phyloP scores from a whole-genome alignment of 2,888 invertebrate genomes.

The Ormyrus thymus region DNA sequence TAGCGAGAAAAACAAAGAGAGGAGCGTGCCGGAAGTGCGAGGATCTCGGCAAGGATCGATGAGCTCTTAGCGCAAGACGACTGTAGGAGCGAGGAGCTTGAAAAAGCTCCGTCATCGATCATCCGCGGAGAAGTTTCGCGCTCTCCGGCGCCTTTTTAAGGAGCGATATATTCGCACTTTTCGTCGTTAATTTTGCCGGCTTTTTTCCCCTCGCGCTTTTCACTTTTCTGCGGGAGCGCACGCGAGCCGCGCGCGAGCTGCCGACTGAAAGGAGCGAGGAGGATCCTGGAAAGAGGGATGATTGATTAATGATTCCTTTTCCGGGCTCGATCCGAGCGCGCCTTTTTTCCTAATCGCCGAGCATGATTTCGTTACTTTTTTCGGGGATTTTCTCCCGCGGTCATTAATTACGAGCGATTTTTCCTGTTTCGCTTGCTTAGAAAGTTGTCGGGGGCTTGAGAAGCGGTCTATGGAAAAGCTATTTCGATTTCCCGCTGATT shows the following conservation, averaged over 20 bases:
- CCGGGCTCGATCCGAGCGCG: background rate
- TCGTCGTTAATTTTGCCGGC: conserved; percentile 42
- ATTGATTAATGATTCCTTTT: conserved; percentile 51
- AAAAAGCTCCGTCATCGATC: conserved; percentile 43
- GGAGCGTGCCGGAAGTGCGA: conserved; percentile 46
- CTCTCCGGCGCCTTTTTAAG: background rate
- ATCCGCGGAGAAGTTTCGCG: conserved; percentile 19
- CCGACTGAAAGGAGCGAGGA: background rate
- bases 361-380: conserved; percentile 46
- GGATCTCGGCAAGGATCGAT: conserved; percentile 39
- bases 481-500: conserved; percentile 21
- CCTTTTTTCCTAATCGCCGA: conserved; percentile 31
- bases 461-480: conserved; percentile 8
- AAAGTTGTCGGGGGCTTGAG: background rate
- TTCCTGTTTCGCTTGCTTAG: conserved; percentile 25
- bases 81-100: background rate
- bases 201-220: background rate
- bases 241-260: background rate
- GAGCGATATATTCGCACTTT: conserved; percentile 41
- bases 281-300: background rate
- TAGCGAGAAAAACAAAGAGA: background rate
- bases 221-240: conserved; percentile 9
- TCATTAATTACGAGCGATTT: conserved; percentile 40
- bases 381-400: conserved; percentile 10
- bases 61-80: conserved; percentile 23